Evolutionary conservation across 2,113 vertebrate species (phyloP), one percentile per base, ranked within the genome.

Genomic region (Austrofundulus limnaeus): DNA sequence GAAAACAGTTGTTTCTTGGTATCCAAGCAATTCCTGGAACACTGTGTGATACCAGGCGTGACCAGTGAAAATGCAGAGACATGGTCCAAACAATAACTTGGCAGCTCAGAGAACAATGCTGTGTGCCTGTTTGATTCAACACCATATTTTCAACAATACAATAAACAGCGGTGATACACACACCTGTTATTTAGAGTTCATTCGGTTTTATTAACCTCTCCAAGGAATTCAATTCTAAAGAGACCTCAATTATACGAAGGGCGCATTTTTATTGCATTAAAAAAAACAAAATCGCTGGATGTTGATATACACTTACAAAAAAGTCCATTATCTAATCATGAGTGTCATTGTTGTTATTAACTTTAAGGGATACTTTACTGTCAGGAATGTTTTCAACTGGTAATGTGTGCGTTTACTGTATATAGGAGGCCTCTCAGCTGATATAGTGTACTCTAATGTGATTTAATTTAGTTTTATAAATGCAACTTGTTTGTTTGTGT

Each of bases 261-360:
- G 6, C 19, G 8, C 19, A n/a, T 25, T 11, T 51, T 17, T 28
- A 7, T 17, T 28, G 9, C 2, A 50, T 16, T 68, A 58, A 55
- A 78, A 55, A 78, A 56, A 61, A n/a, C 11, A 15, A 57, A 41
- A 43, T 19, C 21, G 38, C 38, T 4, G 50, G 37, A 39, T 19
- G 31, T 47, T 61, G 43, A 37, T 15, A 52, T 16, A 45, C 42
- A 41, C 60, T 48, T 28, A 42, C 46, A 52, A 38, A 39, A 46
- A 50, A 53, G 66, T 51, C 66, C 31, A 52, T 46, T 39, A 53
- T 54, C 42, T 63, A 45, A 72, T 45, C 52, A 62, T 43, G 50
- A 1, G 2, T 74, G 53, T 70, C 54, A 60, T 34, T 53, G 58
- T 65, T 54, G 65, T 79, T 66, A 70, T 47, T 41, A 58, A 51